Base-by-base conservation (phyloP, 64 coral and sea anemone species). In the Actinia tenebrosa region DNA sequence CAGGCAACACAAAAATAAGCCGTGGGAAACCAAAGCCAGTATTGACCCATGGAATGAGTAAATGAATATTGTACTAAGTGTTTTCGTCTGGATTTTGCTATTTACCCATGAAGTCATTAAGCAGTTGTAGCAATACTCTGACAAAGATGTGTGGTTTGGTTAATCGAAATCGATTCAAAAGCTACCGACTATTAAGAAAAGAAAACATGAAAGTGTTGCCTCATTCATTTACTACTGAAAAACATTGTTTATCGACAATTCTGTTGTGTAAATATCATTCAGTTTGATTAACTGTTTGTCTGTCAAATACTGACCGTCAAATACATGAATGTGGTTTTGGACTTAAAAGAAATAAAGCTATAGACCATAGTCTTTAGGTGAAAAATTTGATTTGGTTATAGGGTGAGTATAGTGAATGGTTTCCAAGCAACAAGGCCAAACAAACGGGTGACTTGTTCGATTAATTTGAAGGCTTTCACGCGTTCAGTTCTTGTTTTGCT, bases 71-170 rank as follows among this genome's bases (percentile, higher is more conserved):
- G 19, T 23, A 1, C 8, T 20, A 5, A 69, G 64, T 69, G 64
- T 75, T 75, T 42, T 42, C 69, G 69, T 75, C 69, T 75, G 69
- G 69, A 42, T 42, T 75, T 30, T 27, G 43, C n/a, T 30, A 75
- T 75, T 75, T 75, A 42, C 69, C 25, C 26, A 42, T 75, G 69
- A 75, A 75, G 42, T 37, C 23, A 26, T 75, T 75, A 75, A 75
- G 43, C 15, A 75, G 26, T 2, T 75, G n/a, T 75, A 30, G 26
- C 26, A 75, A 42, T 23, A 42, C 10, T 30, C n/a, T 75, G 69
- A 75, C 69, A 75, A 75, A 75, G 7, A 75, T 42, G 69, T 75
- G 26, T 75, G 69, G 69, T 42, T 75, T 75, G 69, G 69, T 75
- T 75, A 75, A 75, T 75, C 69, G 42, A 75, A 75, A 30, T 75